phyloP scores from a whole-genome alignment of 2,888 invertebrate species.

The Eupithecia subumbrata region DNA sequence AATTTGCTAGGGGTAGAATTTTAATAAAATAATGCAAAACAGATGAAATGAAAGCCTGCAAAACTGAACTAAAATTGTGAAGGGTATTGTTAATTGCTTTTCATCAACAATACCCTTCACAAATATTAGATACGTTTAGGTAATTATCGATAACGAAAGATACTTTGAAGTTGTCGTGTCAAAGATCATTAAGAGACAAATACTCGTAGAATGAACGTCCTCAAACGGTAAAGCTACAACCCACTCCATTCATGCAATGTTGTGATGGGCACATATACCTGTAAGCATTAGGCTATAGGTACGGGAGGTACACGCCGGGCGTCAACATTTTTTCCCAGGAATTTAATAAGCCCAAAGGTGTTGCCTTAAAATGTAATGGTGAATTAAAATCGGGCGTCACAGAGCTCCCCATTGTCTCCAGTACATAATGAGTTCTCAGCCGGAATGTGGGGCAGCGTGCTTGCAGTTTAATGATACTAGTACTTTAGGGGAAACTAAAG shows the following conservation, averaged over 20 bases:
- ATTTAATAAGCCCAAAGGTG: slow-evolving; percentile 34
- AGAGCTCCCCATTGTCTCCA: slow-evolving; percentile 62
- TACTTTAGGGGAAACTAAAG: slow-evolving; percentile 20
- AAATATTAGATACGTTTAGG: too few species aligned
- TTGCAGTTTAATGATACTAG: slow-evolving; percentile 36
- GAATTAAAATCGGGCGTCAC: slow-evolving; percentile 53
- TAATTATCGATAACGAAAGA: background rate
- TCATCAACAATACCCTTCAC: too few species aligned
- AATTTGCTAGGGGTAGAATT: background rate
- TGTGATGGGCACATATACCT: background rate
- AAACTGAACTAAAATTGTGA: background rate
- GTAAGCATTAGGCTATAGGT: background rate
- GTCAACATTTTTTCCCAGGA: slow-evolving; percentile 12
- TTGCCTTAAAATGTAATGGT: slow-evolving; percentile 40
- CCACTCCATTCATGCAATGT: background rate
- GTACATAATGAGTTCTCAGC: slow-evolving; percentile 62
- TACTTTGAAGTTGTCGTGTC: too few species aligned
- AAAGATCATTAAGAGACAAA: background rate
- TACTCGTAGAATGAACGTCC: background rate
- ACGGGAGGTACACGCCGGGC: background rate
- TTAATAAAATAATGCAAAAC: background rate
- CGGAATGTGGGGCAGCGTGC: slow-evolving; percentile 38
- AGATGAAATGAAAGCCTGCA: background rate
- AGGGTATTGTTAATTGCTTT: background rate
- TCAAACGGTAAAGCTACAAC: background rate